Evolutionary conservation across 1,140 invertebrate species (phyloP).

Genomic region (Muscidifurax raptorellus): DNA sequence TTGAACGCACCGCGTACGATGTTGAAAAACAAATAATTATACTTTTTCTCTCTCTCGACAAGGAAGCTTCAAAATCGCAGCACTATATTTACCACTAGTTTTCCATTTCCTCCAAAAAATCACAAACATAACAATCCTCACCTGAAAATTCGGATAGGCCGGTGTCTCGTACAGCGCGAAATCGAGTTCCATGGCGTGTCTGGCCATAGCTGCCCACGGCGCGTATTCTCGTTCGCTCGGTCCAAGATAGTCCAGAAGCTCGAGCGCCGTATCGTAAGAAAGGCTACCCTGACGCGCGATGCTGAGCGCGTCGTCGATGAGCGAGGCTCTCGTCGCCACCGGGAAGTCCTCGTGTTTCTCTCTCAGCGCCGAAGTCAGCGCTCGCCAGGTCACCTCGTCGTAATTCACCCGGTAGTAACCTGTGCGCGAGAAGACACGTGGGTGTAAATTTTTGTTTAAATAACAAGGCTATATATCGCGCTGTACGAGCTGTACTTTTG

Average conservation of each 20-base stretch:
- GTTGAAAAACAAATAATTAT: too few relatives aligned
- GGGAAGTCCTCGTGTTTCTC: slow-evolving; percentile 75
- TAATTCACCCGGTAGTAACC: slow-evolving; percentile 82
- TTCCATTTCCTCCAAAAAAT: too few relatives aligned
- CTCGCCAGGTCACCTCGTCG: slow-evolving; percentile 78
- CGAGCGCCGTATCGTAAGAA: slow-evolving; percentile 79
- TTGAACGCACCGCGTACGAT: too few relatives aligned
- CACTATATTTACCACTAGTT: too few relatives aligned
- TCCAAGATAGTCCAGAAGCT: slow-evolving; percentile 37
- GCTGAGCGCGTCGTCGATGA: slow-evolving; percentile 77
- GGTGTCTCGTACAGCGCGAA: slow-evolving; percentile 63
- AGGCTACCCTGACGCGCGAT: slow-evolving; percentile 76
- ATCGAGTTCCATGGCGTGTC: slow-evolving; percentile 74
- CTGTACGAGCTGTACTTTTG: background rate
- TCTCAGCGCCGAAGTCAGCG: slow-evolving; percentile 74
- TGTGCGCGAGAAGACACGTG: slow-evolving; percentile 55
- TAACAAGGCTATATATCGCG: too few relatives aligned
- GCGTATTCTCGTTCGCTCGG: slow-evolving; percentile 63
- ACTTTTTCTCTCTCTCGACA: too few relatives aligned
- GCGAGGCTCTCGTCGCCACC: slow-evolving; percentile 75
- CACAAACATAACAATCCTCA: slow-evolving; percentile 18
- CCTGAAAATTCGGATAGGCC: slow-evolving; percentile 63
- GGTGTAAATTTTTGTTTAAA: slow-evolving; percentile 4
- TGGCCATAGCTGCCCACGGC: slow-evolving; percentile 77
- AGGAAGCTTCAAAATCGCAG: too few relatives aligned